Percentiles rank a stretch among this genome's conserved stretches.
phyloP scores from a whole-genome alignment of 2,113 vertebrate species.

The Campylorhamphus procurvoides region DNA sequence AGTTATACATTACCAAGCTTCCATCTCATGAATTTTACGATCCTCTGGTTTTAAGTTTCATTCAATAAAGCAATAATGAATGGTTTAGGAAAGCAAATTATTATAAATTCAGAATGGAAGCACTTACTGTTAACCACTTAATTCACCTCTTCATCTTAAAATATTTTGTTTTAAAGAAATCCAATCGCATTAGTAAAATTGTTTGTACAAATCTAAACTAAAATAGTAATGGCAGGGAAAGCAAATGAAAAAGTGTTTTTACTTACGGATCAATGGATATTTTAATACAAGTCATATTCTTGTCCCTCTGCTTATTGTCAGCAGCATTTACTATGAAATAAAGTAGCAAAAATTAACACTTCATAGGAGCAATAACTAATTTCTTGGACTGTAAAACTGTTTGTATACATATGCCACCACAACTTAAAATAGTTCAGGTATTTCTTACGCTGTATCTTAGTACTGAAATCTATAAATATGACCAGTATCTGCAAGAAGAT shows the following conservation, averaged over 20 bases:
- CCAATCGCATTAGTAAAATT: background rate
- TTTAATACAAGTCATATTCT: conserved; percentile 97
- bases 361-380: conserved; percentile 14
- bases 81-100: background rate
- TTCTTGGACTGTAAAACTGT: background rate
- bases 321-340: conserved; percentile 92
- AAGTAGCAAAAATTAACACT: conserved; percentile 58
- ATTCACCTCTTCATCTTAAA: background rate
- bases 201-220: background rate
- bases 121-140: background rate
- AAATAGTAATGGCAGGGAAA: background rate
- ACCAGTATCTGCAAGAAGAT: background rate
- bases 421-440: background rate
- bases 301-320: conserved; percentile 99
- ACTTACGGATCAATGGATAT: conserved; percentile 98
- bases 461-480: background rate
- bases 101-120: background rate
- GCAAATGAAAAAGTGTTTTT: conserved; percentile 43
- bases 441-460: background rate
- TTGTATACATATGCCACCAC: background rate
- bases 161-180: background rate
- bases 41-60: background rate
- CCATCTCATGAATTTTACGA: background rate
- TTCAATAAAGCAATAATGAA: background rate
- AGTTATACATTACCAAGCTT: background rate